Evolutionary conservation across 2,113 vertebrate species (phyloP).

Genomic region (Protobothrops flavoviridis): DNA sequence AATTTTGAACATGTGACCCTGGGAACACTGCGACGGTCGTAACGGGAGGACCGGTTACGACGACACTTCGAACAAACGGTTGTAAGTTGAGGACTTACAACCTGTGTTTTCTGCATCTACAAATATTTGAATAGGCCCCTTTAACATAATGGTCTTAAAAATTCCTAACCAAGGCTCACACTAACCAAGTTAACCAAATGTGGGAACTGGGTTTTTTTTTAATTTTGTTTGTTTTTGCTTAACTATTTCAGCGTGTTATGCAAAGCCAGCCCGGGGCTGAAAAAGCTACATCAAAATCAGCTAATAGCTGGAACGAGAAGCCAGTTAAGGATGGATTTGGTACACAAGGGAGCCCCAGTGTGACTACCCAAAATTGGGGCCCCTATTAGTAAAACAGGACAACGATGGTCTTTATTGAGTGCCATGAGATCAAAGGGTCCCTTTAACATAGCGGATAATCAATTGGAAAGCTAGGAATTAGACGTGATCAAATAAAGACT

Average conservation of each 20-base stretch:
- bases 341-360: not conserved
- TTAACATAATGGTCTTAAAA: not conserved
- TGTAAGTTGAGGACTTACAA: too few species aligned
- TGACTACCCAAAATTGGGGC: not conserved
- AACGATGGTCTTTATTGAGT: not conserved
- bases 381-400: not conserved
- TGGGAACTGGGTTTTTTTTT: accelerated
- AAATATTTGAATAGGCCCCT: not conserved
- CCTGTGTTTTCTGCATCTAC: not conserved
- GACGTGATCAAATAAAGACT: not conserved
- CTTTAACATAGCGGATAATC: not conserved
- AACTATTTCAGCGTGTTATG: not conserved
- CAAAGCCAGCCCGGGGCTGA: not conserved
- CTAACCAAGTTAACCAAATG: not conserved
- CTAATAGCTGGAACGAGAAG: not conserved
- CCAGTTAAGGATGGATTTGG: not conserved
- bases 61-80: too few species aligned
- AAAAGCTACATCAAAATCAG: not conserved
- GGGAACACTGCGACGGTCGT: not conserved
- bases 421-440: not conserved
- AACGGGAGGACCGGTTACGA: not conserved
- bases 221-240: too few species aligned
- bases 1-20: not conserved
- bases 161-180: not conserved
- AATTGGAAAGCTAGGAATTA: not conserved